phyloP scores from a whole-genome alignment of 2,113 vertebrate genomes.

The Galemys pyrenaicus region DNA sequence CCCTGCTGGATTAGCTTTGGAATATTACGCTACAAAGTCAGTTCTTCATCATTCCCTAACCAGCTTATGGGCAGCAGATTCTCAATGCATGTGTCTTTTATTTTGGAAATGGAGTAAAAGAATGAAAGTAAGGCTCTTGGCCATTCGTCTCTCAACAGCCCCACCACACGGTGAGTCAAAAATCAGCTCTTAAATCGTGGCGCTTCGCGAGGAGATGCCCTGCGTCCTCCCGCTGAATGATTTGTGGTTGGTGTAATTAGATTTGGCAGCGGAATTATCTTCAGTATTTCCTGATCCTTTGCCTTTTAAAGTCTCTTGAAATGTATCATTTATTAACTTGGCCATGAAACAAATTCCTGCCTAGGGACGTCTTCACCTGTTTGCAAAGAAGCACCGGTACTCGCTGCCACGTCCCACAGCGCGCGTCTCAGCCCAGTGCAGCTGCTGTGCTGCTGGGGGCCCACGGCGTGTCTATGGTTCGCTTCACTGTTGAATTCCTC shows the following conservation, averaged over 20 bases:
- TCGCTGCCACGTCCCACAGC: not conserved
- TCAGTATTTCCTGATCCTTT: not conserved
- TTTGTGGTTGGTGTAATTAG: conserved; percentile 13
- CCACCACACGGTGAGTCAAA: not conserved
- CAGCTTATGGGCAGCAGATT: not conserved
- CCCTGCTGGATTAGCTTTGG: not conserved
- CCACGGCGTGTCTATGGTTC: not conserved
- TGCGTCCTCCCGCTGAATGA: not conserved
- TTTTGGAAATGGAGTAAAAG: not conserved
- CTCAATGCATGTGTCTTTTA: conserved; percentile 3
- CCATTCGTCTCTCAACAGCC: not conserved
- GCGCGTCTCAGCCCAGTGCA: not conserved
- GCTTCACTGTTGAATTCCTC: conserved; percentile 36
- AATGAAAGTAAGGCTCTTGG: not conserved
- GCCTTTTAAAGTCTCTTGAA: conserved; percentile 35
- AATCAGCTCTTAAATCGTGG: not conserved
- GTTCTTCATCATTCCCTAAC: not conserved
- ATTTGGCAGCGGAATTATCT: not conserved
- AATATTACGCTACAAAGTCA: not conserved
- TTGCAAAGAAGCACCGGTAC: conserved; percentile 8
- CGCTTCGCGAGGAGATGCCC: not conserved
- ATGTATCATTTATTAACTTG: conserved; percentile 45
- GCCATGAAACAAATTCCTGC: not conserved
- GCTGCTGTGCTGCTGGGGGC: not conserved
- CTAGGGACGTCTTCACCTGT: not conserved